A percentile compares a stretch with the other conserved stretches of the same genome.
Evolutionary conservation across 2,888 invertebrate species (phyloP).

Genomic region (Allygus modestus): DNA sequence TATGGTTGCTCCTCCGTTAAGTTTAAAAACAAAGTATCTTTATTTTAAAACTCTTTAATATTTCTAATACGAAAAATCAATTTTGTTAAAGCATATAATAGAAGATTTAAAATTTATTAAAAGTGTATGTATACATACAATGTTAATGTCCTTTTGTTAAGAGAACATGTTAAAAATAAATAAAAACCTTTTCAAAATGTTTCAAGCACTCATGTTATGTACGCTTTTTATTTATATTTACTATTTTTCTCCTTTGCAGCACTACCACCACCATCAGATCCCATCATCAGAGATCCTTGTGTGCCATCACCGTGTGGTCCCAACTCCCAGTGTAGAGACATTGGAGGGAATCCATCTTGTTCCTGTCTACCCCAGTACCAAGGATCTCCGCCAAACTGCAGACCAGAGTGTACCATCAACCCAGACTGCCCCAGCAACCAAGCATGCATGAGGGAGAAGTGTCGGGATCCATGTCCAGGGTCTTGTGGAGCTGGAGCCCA

Average conservation of each 20-base stretch:
- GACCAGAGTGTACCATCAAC: constrained; percentile 72
- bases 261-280: constrained; percentile 70
- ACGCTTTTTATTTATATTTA: no score
- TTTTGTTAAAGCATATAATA: no score
- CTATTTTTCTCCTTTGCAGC: constrained; percentile 68
- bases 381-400: constrained; percentile 72
- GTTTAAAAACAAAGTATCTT: no score
- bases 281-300: constrained; percentile 79
- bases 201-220: no score
- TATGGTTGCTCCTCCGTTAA: no score
- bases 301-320: constrained; percentile 84
- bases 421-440: constrained; percentile 72
- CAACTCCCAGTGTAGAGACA: constrained; percentile 76
- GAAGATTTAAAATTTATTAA: no score
- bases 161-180: no score
- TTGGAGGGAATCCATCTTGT: constrained; percentile 73
- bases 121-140: no score
- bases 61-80: no score
- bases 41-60: no score
- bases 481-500: constrained; percentile 72
- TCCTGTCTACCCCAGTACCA: constrained; percentile 73
- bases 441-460: constrained; percentile 74
- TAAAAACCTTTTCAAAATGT: no score
- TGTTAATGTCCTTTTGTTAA: no score
- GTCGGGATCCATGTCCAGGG: constrained; percentile 73